phyloP scores from a whole-genome alignment of 2,113 vertebrate genomes.

The Thymallus thymallus region DNA sequence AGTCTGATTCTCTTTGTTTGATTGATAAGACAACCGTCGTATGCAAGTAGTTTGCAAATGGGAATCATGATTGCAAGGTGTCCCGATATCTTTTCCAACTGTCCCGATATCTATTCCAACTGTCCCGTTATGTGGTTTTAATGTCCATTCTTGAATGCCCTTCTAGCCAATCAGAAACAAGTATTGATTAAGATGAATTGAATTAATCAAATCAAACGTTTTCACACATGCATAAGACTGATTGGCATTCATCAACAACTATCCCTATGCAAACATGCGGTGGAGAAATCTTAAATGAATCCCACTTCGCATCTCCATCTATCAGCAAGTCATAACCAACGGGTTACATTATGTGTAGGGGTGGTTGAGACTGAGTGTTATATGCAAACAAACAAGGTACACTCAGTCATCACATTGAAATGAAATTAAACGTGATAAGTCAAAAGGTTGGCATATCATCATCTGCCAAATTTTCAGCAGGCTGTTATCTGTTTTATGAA shows the following conservation, averaged over 20 bases:
- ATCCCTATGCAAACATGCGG: slow-evolving; percentile 12
- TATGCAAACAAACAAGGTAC: neutral
- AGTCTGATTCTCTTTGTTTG: neutral
- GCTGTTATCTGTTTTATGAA: neutral
- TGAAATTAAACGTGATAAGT: neutral
- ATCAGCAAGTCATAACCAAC: neutral
- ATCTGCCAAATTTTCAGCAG: neutral
- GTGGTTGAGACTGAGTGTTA: neutral
- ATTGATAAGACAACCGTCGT: neutral
- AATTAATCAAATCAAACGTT: slow-evolving; percentile 55
- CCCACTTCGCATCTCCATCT: neutral
- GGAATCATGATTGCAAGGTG: too few species aligned
- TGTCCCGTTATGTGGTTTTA: too few species aligned
- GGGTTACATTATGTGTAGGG: neutral
- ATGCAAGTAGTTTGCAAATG: neutral
- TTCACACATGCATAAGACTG: slow-evolving; percentile 45
- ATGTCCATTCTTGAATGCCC: too few species aligned
- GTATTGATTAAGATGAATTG: neutral
- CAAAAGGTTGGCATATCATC: neutral
- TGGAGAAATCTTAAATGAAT: neutral
- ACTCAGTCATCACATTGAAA: neutral
- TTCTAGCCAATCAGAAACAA: too few species aligned
- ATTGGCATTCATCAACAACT: slow-evolving; percentile 27
- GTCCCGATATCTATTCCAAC: too few species aligned
- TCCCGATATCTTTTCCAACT: too few species aligned